Evolutionary conservation across 2,888 invertebrate species (phyloP).

Genomic region (Smittia aterrima): DNA sequence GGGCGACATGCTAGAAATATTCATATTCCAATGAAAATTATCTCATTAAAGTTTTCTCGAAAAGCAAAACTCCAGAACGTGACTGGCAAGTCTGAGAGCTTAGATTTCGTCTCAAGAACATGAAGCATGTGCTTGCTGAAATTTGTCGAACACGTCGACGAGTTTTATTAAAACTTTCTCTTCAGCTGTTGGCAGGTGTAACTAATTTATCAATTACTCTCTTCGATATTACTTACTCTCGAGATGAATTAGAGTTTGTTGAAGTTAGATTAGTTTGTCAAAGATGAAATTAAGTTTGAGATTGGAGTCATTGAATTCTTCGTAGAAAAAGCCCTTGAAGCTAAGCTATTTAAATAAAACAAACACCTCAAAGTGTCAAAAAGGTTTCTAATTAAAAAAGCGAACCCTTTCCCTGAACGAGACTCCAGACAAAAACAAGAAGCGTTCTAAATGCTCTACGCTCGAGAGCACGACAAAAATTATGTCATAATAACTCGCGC

Average conservation of each 20-base stretch:
- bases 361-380: too few relatives aligned
- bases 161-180: slow-evolving; percentile 13
- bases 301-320: too few relatives aligned
- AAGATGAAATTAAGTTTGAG: too few relatives aligned
- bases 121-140: not conserved
- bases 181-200: not conserved
- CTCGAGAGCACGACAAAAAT: not conserved
- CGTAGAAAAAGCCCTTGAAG: too few relatives aligned
- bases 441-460: too few relatives aligned
- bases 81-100: not conserved
- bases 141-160: not conserved
- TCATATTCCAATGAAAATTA: not conserved
- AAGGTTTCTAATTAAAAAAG: too few relatives aligned
- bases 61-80: not conserved
- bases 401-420: too few relatives aligned
- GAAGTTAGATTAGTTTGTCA: too few relatives aligned
- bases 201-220: slow-evolving; percentile 20
- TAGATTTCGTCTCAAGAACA: not conserved
- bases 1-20: not conserved
- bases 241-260: not conserved
- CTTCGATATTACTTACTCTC: not conserved
- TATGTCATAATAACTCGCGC: not conserved
- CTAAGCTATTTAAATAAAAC: too few relatives aligned
- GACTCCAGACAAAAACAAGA: too few relatives aligned
- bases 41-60: slow-evolving; percentile 2